Base-by-base conservation (phyloP, 1,140 invertebrate genomes). In the Megathymus violae region DNA sequence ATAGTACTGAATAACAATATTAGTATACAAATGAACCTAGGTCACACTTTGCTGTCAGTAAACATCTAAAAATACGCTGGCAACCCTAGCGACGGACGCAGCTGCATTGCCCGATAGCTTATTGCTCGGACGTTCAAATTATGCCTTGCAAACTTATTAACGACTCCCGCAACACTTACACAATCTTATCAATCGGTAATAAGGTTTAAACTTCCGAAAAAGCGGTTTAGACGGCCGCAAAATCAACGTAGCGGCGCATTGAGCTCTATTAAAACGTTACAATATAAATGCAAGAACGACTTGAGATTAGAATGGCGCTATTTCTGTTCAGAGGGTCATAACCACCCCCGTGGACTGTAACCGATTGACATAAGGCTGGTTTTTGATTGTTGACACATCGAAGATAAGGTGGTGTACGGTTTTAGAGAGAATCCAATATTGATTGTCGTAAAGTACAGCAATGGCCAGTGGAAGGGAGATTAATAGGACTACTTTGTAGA, bases 51-150 rank as follows among this genome's bases (percentile, higher is more conserved):
- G 13, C 38, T 43, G 11, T 10, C 7, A 50, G 25, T 50, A 22
- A 22, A 13, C 41, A 64, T 76, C 83, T 82, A 87, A 84, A 89
- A 81, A 89, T 89, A 89, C 78, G 64, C 79, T 82, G 82, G 78
- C 86, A 89, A 76, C 84, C 86, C 84, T 88, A 71, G 59, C 69
- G 80, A 82, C 73, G 74, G 71, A 73, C 78, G 74, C 86, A 89
- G 86, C 86, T 89, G 86, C 80, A 80, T 56, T 69, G 69, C 64
- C 76, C 77, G 78, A 82, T 85, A 87, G 74, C 84, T 87, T 87
- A 89, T 85, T 85, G 80, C 80, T 80, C 74, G 77, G 77, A 78
- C 76, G 77, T 86, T 82, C 76, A 72, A 82, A 84, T 81, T 84
- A 77, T 68, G 69, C 63, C 64, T 64, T 41, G 62, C 77, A 76